Conservation (phyloP, 37 sponge, comb jelly and placozoan species). For the Tethya wilhelma region DNA sequence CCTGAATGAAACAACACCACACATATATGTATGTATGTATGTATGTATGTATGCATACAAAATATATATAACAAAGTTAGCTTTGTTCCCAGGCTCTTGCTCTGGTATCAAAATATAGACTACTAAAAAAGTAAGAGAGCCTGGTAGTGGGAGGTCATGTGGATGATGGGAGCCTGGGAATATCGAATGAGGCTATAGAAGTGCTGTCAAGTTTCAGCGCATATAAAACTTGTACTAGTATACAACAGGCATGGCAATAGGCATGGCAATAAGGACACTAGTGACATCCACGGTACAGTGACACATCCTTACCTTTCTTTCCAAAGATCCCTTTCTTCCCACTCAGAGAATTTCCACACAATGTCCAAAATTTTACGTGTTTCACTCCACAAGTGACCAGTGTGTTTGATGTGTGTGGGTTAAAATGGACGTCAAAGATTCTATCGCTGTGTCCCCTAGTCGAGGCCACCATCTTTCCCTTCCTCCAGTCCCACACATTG, state of each 20-base stretch:
- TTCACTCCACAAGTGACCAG: constrained; percentile 95
- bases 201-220: not conserved
- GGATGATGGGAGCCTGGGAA: too few species aligned
- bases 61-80: not conserved
- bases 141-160: too few species aligned
- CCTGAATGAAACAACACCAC: constrained; percentile 36
- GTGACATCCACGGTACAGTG: too few species aligned
- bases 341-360: constrained; percentile 89
- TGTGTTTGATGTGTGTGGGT: constrained; percentile 46
- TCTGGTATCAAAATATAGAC: too few species aligned
- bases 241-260: not conserved
- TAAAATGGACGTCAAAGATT: constrained; percentile 91
- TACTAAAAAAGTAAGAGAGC: too few species aligned
- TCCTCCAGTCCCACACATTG: constrained; percentile 90
- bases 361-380: constrained; percentile 97
- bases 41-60: not conserved
- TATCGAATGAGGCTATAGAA: not conserved
- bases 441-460: constrained; percentile 75
- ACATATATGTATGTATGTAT: not conserved
- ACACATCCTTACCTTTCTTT: constrained; percentile 63
- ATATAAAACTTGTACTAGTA: too few species aligned
- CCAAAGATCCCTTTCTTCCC: constrained; percentile 92
- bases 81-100: too few species aligned
- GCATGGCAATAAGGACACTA: too few species aligned
- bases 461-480: constrained; percentile 80